Conservation (phyloP, 2,797 vertebrate genomes). For the Aulostomus chinensis region DNA sequence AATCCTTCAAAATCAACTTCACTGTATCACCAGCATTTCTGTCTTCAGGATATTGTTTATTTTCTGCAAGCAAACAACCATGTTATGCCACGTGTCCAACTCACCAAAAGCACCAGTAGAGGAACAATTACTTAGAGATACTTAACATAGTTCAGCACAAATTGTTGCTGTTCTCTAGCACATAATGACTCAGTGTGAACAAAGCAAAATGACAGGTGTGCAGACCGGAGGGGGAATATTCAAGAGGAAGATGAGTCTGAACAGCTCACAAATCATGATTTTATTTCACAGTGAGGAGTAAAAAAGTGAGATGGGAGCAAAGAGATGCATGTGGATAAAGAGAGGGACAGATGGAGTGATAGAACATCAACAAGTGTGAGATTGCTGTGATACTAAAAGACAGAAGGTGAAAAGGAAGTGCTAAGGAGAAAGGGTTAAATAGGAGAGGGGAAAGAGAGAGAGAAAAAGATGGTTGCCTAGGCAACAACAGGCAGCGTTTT, state of each 20-base stretch:
- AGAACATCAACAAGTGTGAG: constrained; percentile 63
- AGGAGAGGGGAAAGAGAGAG: constrained; percentile 28
- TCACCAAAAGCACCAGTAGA: constrained; percentile 5
- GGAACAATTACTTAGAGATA: constrained; percentile 26
- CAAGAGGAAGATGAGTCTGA: constrained; percentile 28
- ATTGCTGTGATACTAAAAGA: constrained; percentile 56
- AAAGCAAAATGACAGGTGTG: constrained; percentile 47
- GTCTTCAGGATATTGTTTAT: neutral
- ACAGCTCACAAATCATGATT: constrained; percentile 12
- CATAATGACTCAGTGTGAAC: constrained; percentile 42
- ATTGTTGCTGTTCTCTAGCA: constrained; percentile 13
- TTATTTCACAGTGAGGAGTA: constrained; percentile 1
- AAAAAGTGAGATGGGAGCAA: constrained; percentile 10
- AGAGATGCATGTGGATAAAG: constrained; percentile 27
- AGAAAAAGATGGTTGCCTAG: constrained; percentile 68
- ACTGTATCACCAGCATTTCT: neutral
- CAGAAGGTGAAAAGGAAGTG: constrained; percentile 68
- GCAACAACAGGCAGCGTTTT: constrained; percentile 70
- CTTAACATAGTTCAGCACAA: constrained; percentile 12
- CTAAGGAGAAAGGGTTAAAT: constrained; percentile 53
- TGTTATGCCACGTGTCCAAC: constrained; percentile 2
- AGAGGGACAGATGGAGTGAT: constrained; percentile 65
- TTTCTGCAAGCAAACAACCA: neutral
- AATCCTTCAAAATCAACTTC: neutral
- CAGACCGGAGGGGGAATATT: constrained; percentile 39